These are phyloP conservation scores for Choristoneura rosaceana DNA, from an alignment of 2,888 invertebrate genomes.

Conservation along the genomic window DNA sequence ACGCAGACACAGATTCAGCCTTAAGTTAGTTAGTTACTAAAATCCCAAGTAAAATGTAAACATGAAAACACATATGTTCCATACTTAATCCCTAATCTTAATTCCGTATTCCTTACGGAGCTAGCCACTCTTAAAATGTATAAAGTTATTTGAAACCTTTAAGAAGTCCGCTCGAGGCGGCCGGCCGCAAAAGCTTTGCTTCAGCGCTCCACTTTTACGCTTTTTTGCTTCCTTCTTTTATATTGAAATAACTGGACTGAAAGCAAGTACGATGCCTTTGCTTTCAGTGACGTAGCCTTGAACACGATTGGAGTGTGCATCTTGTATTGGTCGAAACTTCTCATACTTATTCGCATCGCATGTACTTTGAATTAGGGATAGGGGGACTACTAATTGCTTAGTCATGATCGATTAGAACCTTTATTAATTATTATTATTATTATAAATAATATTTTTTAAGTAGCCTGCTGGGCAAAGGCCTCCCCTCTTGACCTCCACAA, in stretches of 20 bases:
- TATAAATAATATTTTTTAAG: too few relatives aligned
- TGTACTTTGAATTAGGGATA: too few relatives aligned
- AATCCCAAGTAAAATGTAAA: too few relatives aligned
- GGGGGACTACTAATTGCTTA: too few relatives aligned
- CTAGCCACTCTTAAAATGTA: slow-evolving; percentile 36
- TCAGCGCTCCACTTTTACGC: slow-evolving; percentile 50
- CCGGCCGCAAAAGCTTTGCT: slow-evolving; percentile 54
- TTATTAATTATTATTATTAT: too few relatives aligned
- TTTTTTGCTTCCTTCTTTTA: slow-evolving; percentile 51
- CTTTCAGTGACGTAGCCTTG: slow-evolving; percentile 18
- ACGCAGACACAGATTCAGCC: too few relatives aligned
- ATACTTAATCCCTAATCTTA: not conserved
- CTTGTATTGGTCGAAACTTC: not conserved
- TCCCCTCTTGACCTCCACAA: too few relatives aligned
- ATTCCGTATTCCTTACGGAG: not conserved
- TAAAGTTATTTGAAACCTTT: slow-evolving; percentile 36
- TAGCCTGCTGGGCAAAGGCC: too few relatives aligned
- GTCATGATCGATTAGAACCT: too few relatives aligned
- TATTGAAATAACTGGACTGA: slow-evolving; percentile 50
- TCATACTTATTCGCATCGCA: too few relatives aligned
- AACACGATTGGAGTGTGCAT: not conserved
- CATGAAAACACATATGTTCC: not conserved
- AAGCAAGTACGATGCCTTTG: slow-evolving; percentile 46
- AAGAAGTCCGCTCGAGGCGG: slow-evolving; percentile 45
- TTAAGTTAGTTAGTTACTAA: too few relatives aligned